A percentile compares a stretch with the other conserved stretches of the same genome.
Evolutionary conservation across 64 coral and sea anemone genomes (phyloP).

Genomic region (Porites australiensis): DNA sequence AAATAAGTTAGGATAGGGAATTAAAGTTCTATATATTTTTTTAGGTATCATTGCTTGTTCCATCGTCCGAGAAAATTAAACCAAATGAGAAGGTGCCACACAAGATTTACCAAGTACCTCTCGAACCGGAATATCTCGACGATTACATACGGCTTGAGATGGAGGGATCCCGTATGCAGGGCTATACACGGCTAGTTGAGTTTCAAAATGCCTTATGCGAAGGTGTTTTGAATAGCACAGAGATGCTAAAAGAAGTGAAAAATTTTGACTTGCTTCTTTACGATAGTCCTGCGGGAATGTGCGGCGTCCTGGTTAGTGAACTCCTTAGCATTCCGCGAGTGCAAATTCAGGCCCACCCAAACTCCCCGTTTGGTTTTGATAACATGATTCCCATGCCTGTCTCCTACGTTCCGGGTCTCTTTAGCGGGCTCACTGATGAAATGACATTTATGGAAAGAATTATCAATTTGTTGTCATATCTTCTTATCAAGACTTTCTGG

Average conservation of each 20-base stretch:
- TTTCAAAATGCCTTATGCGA: background rate
- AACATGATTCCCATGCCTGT: conserved; percentile 1
- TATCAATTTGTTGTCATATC: conserved; percentile 36
- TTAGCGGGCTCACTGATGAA: background rate
- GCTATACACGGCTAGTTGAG: background rate
- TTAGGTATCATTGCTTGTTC: background rate
- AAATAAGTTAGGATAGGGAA: too few species aligned
- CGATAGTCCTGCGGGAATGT: background rate
- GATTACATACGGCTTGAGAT: background rate
- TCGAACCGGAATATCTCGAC: background rate
- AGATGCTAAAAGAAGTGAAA: conserved; percentile 8
- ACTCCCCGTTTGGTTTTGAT: background rate
- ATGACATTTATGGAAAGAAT: conserved; percentile 55
- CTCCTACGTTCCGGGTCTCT: conserved; percentile 38
- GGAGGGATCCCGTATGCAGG: background rate
- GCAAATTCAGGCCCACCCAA: conserved; percentile 23
- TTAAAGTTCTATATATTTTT: too few species aligned
- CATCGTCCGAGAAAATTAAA: conserved; percentile 1
- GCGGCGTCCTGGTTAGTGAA: conserved; percentile 5
- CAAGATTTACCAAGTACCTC: conserved; percentile 26
- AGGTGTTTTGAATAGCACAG: conserved; percentile 14
- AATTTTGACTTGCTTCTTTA: conserved; percentile 33
- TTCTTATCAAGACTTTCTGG: background rate
- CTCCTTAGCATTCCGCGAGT: conserved; percentile 41
- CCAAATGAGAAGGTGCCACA: conserved; percentile 29